phyloP scores from a whole-genome alignment of 2,113 vertebrate genomes.

The Alligator mississippiensis region DNA sequence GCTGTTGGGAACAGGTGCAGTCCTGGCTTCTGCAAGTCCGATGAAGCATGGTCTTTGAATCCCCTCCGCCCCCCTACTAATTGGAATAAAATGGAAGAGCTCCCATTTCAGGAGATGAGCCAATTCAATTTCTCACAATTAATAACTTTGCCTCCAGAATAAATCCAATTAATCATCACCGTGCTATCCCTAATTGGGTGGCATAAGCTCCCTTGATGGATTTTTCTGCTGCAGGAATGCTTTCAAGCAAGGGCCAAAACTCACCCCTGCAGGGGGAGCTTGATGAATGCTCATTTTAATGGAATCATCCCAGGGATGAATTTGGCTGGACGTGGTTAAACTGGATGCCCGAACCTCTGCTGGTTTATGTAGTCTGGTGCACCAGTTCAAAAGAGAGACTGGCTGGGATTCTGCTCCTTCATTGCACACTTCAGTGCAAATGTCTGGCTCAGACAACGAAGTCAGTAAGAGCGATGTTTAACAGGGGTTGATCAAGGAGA shows the following conservation, averaged over 20 bases:
- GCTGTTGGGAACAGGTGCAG: not conserved
- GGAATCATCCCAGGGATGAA: not conserved
- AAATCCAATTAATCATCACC: not conserved
- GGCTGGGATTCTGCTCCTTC: not conserved
- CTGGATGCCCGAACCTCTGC: not conserved
- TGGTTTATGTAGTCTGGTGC: not conserved
- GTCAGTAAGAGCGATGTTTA: not conserved
- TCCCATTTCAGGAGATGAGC: not conserved
- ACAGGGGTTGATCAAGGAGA: not conserved
- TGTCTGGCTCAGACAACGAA: not conserved
- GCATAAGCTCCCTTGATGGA: not conserved
- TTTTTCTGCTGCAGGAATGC: not conserved
- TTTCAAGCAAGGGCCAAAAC: not conserved
- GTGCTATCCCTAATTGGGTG: not conserved
- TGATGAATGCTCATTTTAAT: not conserved
- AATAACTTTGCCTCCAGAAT: conserved; percentile 15
- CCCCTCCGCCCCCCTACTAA: not conserved
- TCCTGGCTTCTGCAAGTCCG: not conserved
- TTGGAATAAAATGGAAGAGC: conserved; percentile 19
- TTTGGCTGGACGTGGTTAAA: not conserved
- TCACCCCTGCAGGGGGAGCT: not conserved
- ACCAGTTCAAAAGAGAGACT: not conserved
- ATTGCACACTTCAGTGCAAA: not conserved
- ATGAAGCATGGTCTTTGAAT: not conserved
- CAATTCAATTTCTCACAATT: not conserved